phyloP scores from a whole-genome alignment of 2,113 vertebrate genomes.

The Lasiurus cinereus region DNA sequence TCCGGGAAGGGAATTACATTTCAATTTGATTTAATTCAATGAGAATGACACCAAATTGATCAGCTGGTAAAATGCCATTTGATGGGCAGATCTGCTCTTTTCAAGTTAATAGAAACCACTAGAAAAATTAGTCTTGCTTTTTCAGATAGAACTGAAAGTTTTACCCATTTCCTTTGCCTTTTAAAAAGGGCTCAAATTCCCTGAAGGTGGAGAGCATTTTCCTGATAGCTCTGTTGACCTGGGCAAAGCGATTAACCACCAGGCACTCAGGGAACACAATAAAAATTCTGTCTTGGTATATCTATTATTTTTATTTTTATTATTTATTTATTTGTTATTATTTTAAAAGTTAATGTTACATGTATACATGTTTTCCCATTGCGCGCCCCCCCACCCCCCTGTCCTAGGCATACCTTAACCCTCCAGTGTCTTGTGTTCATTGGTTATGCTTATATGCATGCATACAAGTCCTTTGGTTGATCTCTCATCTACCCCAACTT shows the following conservation, averaged over 20 bases:
- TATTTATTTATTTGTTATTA: no score
- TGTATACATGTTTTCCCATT: no score
- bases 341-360: no score
- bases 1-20: constrained; percentile 82
- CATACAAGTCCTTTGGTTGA: no score
- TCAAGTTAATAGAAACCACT: constrained; percentile 80
- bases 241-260: constrained; percentile 44
- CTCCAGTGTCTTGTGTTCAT: no score
- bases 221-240: constrained; percentile 16
- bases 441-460: no score
- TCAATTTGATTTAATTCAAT: constrained; percentile 85
- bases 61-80: constrained; percentile 83
- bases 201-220: constrained; percentile 37
- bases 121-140: constrained; percentile 79
- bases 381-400: no score
- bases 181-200: constrained; percentile 60
- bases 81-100: constrained; percentile 83
- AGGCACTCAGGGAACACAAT: not conserved
- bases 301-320: no score
- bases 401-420: no score
- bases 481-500: no score
- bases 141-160: constrained; percentile 74
- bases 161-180: constrained; percentile 72
- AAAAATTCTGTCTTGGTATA: not conserved
- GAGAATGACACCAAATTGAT: constrained; percentile 85